Conservation (phyloP, 2,113 vertebrate species). For the Macquaria ambigua region DNA sequence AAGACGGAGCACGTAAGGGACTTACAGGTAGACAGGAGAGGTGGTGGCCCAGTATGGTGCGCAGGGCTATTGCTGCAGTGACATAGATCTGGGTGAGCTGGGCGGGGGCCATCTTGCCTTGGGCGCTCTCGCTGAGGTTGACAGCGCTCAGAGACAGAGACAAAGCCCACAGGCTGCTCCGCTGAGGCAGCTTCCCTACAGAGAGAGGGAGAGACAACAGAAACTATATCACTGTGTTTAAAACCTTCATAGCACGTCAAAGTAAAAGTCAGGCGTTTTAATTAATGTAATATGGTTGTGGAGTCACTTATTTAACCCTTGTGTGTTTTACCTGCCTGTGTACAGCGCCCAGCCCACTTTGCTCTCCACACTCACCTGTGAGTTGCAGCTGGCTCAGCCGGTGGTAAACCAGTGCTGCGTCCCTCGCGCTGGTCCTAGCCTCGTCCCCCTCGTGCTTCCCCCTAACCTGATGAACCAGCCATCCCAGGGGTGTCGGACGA, state of each 20-base stretch:
- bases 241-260: neutral
- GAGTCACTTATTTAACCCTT: neutral
- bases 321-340: neutral
- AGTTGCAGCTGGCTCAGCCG: slow-evolving; percentile 95
- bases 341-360: neutral
- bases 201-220: neutral
- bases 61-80: slow-evolving; percentile 91
- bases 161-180: slow-evolving; percentile 88
- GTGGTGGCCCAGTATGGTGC: slow-evolving; percentile 89
- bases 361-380: slow-evolving; percentile 85
- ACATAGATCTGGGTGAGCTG: slow-evolving; percentile 94
- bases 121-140: slow-evolving; percentile 94
- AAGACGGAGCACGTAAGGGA: slow-evolving; percentile 10
- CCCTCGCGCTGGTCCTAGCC: slow-evolving; percentile 91
- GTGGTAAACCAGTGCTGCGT: slow-evolving; percentile 95
- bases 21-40: slow-evolving; percentile 92
- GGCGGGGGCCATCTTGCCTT: slow-evolving; percentile 90
- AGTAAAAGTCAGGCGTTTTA: neutral
- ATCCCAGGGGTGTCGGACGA: slow-evolving; percentile 91
- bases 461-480: slow-evolving; percentile 93
- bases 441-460: slow-evolving; percentile 94
- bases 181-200: slow-evolving; percentile 91
- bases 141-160: slow-evolving; percentile 95
- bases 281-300: neutral
- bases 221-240: neutral